Evolutionary conservation across 2,797 vertebrate species (phyloP).

Genomic region (Pristis pectinata): DNA sequence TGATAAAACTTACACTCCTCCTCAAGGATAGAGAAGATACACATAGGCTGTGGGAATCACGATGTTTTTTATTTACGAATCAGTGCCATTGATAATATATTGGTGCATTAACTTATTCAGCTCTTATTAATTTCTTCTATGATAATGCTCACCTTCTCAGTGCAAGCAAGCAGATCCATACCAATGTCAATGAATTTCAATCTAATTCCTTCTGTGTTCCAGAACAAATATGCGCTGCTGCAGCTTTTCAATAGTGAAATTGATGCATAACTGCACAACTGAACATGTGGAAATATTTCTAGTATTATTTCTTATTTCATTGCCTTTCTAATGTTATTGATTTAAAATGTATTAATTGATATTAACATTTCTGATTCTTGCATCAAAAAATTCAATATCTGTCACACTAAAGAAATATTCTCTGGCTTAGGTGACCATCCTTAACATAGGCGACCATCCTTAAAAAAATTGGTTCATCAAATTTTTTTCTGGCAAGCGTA

Average conservation of each 20-base stretch:
- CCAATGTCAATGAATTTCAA: slow-evolving; percentile 92
- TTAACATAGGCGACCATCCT: slow-evolving; percentile 81
- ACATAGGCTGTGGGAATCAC: slow-evolving; percentile 54
- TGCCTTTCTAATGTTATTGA: too few species aligned
- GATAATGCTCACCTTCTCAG: slow-evolving; percentile 67
- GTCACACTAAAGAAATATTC: slow-evolving; percentile 77
- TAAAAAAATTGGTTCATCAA: slow-evolving; percentile 75
- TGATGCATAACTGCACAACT: slow-evolving; percentile 77
- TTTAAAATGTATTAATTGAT: not conserved
- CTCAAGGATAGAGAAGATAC: slow-evolving; percentile 82
- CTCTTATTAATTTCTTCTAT: not conserved
- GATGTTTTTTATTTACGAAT: not conserved
- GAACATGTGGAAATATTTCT: slow-evolving; percentile 46
- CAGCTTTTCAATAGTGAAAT: slow-evolving; percentile 78
- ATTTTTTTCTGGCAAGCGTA: slow-evolving; percentile 72
- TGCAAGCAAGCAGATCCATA: slow-evolving; percentile 89
- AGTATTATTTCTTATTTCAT: not conserved
- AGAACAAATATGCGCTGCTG: slow-evolving; percentile 96
- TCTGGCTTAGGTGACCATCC: slow-evolving; percentile 72
- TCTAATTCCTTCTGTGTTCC: slow-evolving; percentile 92
- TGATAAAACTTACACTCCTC: slow-evolving; percentile 58
- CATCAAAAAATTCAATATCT: slow-evolving; percentile 79
- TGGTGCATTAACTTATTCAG: not conserved
- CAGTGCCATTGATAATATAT: too few species aligned
- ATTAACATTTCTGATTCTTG: slow-evolving; percentile 41